Percentiles rank a stretch among this genome's conserved stretches.
Conservation (phyloP, 2,888 invertebrate genomes). For the Drosophila longiperda region DNA sequence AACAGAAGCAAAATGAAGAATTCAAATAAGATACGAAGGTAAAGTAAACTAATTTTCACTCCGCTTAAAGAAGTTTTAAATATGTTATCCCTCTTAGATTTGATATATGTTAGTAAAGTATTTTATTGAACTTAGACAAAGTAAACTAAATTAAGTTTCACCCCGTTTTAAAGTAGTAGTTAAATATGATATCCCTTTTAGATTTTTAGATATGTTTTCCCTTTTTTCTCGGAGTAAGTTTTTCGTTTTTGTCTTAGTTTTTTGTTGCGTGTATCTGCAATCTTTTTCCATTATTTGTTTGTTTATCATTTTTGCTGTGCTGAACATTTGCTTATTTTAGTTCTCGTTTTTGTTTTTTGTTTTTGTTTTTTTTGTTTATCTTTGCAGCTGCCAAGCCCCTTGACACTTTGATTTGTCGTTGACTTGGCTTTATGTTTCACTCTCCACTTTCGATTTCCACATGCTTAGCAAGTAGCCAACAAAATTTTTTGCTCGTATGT, state of each 20-base stretch:
- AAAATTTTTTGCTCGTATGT: slow-evolving; percentile 13
- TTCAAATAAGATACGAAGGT: no score
- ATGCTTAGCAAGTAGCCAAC: slow-evolving; percentile 9
- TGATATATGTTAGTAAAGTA: no score
- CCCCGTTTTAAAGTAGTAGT: no score
- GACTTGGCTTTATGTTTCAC: slow-evolving; percentile 54
- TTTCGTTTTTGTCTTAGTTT: not conserved
- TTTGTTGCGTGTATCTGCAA: not conserved
- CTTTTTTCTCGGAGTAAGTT: not conserved
- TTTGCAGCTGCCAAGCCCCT: slow-evolving; percentile 28
- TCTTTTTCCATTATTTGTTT: slow-evolving; percentile 19
- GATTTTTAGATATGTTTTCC: not conserved
- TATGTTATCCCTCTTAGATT: no score
- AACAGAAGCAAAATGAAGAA: no score
- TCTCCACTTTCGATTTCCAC: slow-evolving; percentile 54
- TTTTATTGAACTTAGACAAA: no score
- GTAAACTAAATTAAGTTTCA: no score
- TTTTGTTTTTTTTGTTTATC: slow-evolving; percentile 45
- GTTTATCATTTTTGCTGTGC: slow-evolving; percentile 24
- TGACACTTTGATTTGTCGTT: slow-evolving; percentile 65
- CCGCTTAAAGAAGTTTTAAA: no score
- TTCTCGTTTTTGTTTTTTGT: slow-evolving; percentile 42
- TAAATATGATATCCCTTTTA: not conserved
- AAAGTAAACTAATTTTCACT: no score
- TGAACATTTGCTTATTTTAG: slow-evolving; percentile 30